Base-by-base conservation (phyloP, 1,140 invertebrate species). In the Mylabris phalerata region DNA sequence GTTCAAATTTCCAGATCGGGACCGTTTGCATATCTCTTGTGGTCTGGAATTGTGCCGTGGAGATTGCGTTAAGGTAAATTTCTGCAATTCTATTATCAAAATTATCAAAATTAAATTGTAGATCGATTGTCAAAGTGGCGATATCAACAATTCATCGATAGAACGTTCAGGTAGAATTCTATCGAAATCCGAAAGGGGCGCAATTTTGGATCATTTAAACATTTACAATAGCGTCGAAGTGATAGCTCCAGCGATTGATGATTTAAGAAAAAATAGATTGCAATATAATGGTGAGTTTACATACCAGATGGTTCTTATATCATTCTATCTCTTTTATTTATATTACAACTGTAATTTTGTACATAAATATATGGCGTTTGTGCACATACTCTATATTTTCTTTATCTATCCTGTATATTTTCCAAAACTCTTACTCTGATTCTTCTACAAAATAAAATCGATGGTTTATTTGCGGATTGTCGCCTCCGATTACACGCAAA, bases 221-320 rank as follows among this genome's bases (percentile, higher is more conserved):
- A 83, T 90, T 3, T 88, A 87, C 67, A 90, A 90, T 64, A 87
- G 86, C 56, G 81, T 89, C 42, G 85, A 88, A 73, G 86, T 90
- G n/a, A 72, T 84, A 55, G 85, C 86, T 1, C 86, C 86, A 3
- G 86, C 84, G 63, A 86, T 88, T 59, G 84, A 86, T 62, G 77
- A 72, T 25, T 52, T 60, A 32, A 56, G 44, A 11, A 62, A 64
- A 9, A 61, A 39, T 42, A 39, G 49, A 24, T 52, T 44, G 7
- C 44, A 60, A 40, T 48, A 56, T 24, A 55, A 54, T 50, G 64
- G 64, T 66, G 60, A 66, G 64, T 60, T 57, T 26, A 25, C 10
- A 26, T 40, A 2, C 6, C 6, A 40, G 39, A 7, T 2, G 39
- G 6, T 1, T 40, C 6, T 40, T 7, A 40, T 7, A 19, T 19